Percentiles rank a stretch among this genome's conserved stretches.
These are phyloP conservation scores for Brachyhypopomus occidentalis DNA, from an alignment of 2,113 vertebrate genomes.

Conservation along the genomic window DNA sequence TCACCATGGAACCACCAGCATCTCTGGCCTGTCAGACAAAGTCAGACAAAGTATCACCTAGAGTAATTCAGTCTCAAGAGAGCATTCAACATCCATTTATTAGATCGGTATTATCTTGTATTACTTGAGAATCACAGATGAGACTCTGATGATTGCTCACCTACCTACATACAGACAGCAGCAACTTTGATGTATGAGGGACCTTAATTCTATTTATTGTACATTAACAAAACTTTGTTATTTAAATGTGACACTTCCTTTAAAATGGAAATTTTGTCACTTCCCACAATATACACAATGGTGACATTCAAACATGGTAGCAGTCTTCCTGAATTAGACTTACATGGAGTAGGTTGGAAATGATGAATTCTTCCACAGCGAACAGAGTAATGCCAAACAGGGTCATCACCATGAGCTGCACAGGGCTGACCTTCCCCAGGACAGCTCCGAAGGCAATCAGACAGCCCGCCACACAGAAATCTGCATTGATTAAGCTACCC, in stretches of 20 bases:
- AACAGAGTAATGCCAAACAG: slow-evolving; percentile 91
- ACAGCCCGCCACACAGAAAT: slow-evolving; percentile 93
- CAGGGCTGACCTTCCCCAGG: slow-evolving; percentile 91
- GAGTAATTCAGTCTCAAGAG: background rate
- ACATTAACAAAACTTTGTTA: too few relatives aligned
- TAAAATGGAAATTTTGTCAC: too few relatives aligned
- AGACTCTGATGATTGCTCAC: background rate
- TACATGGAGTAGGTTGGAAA: slow-evolving; percentile 84
- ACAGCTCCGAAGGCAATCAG: slow-evolving; percentile 92
- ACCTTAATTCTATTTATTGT: background rate
- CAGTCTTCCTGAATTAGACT: slow-evolving; percentile 58
- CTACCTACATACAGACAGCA: background rate
- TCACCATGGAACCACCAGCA: slow-evolving; percentile 96
- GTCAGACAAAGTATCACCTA: slow-evolving; percentile 21
- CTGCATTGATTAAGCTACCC: slow-evolving; percentile 90
- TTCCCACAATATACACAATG: too few relatives aligned
- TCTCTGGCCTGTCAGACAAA: slow-evolving; percentile 82
- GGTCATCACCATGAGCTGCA: slow-evolving; percentile 91
- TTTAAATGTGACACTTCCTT: too few relatives aligned
- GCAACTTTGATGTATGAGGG: background rate
- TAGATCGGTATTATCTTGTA: background rate
- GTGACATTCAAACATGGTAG: too few relatives aligned
- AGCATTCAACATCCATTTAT: background rate
- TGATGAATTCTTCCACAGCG: slow-evolving; percentile 89
- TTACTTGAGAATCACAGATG: background rate